These are phyloP conservation scores for Monoplex corrugatus DNA, from an alignment of 2,888 invertebrate species.

Conservation along the genomic window DNA sequence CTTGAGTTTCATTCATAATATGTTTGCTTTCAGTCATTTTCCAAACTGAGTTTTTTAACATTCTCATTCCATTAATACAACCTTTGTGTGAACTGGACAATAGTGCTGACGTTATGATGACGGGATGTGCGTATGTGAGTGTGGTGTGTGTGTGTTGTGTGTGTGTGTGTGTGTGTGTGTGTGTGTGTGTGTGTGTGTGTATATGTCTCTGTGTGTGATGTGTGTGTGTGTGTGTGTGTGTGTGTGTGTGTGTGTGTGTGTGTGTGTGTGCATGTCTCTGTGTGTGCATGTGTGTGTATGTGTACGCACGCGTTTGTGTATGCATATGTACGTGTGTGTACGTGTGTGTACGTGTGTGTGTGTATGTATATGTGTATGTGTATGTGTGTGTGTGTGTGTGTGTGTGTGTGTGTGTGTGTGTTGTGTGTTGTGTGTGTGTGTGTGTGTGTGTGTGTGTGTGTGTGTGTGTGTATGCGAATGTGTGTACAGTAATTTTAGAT, in stretches of 20 bases:
- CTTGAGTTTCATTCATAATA: no score
- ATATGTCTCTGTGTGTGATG: not conserved
- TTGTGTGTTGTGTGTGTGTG: no score
- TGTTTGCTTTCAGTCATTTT: no score
- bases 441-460: not conserved
- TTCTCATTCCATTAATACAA: no score
- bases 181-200: not conserved
- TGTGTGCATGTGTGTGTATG: not conserved
- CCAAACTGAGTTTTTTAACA: no score
- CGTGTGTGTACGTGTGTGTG: conserved; percentile 19
- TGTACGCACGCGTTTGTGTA: no score
- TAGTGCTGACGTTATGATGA: no score
- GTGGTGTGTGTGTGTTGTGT: not conserved
- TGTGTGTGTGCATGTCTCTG: not conserved
- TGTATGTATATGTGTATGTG: not conserved
- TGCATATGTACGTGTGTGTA: not conserved
- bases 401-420: no score
- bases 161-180: not conserved
- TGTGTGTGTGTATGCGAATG: not conserved
- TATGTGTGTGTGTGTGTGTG: not conserved
- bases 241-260: not conserved
- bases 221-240: not conserved
- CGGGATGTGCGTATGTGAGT: no score
- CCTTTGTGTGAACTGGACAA: no score
- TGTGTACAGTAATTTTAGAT: no score